Base-by-base conservation (phyloP, 2,888 invertebrate genomes). In the Lasioglossum zephyrum region DNA sequence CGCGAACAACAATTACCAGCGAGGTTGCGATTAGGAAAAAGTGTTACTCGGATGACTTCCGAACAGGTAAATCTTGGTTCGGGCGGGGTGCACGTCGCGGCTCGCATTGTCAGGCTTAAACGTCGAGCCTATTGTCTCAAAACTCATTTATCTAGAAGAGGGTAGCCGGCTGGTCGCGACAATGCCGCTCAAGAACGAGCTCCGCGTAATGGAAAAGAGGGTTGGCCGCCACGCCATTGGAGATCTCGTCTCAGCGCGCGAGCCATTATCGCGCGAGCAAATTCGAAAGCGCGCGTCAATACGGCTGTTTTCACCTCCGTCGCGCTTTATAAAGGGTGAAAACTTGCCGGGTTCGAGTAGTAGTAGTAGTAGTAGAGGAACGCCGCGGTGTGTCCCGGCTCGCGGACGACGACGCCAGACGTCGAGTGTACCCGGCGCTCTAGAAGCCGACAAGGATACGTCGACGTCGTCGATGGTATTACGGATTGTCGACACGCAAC, bases 81-180 rank as follows among this genome's bases (percentile, higher is more conserved):
- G 1, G 63, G 18, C 4, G 63, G 3, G 31, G 31, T 31, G 16
- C 36, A 2, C 36, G 66, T 16, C 66, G 66, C 36, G 8, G 36
- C 18, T 36, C 66, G 36, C 66, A 85, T 84, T 88, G 87, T 85
- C 85, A 81, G 73, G 49, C 79, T 84, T 83, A 88, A 89, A 82
- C 79, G 84, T 82, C 77, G 81, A 76, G 49, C 76, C 86, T 60
- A 91, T 91, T 91, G 91, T 90, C 89, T 87, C 85, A 72, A 87
- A 85, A 89, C 84, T 89, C 90, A 85, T 91, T 91, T 87, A 91
- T 90, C 90, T 86, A 72, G 85, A 82, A 87, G 87, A 81, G 90
- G 82, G 74, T 87, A 66, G 36, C 18, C 49, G 79, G 70, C 80
- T 77, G 79, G 74, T 49, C 78, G 77, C 82, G 87, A 91, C 90